These are phyloP conservation scores for Pilophorus perplexus DNA, from an alignment of 2,888 invertebrate species.

Conservation along the genomic window DNA sequence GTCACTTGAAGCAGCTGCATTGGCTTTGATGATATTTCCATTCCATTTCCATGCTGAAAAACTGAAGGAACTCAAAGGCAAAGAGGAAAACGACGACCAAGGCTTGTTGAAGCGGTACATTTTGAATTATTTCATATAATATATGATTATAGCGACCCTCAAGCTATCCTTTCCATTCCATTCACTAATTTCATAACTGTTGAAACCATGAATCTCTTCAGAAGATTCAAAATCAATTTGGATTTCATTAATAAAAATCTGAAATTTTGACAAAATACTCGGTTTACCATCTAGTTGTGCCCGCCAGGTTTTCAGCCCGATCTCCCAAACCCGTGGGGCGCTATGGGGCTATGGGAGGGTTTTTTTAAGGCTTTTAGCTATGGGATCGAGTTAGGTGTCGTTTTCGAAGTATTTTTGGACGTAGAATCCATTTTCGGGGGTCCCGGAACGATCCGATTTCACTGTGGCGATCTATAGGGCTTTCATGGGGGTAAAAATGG, in stretches of 20 bases:
- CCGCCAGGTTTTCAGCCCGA: not conserved
- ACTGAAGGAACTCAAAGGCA: too few relatives aligned
- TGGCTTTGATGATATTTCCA: too few relatives aligned
- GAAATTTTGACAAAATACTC: not conserved
- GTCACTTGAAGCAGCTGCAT: too few relatives aligned
- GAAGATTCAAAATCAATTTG: too few relatives aligned
- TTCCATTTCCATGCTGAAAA: too few relatives aligned
- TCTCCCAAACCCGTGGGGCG: not conserved
- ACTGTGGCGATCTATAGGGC: not conserved
- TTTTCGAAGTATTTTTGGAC: not conserved
- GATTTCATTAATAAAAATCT: not conserved
- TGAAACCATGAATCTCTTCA: too few relatives aligned
- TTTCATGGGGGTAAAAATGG: not conserved
- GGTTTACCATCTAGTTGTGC: not conserved
- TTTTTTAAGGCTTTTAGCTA: not conserved
- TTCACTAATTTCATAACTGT: too few relatives aligned
- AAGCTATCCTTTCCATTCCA: too few relatives aligned
- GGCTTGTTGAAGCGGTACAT: too few relatives aligned
- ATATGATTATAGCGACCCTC: too few relatives aligned
- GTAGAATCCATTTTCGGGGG: not conserved
- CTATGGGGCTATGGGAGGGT: not conserved
- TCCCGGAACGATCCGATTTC: not conserved
- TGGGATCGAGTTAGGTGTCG: not conserved
- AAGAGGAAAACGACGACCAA: too few relatives aligned
- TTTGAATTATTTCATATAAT: too few relatives aligned